These are phyloP conservation scores for Melanostoma mellinum DNA, from an alignment of 2,888 invertebrate species.

Conservation along the genomic window DNA sequence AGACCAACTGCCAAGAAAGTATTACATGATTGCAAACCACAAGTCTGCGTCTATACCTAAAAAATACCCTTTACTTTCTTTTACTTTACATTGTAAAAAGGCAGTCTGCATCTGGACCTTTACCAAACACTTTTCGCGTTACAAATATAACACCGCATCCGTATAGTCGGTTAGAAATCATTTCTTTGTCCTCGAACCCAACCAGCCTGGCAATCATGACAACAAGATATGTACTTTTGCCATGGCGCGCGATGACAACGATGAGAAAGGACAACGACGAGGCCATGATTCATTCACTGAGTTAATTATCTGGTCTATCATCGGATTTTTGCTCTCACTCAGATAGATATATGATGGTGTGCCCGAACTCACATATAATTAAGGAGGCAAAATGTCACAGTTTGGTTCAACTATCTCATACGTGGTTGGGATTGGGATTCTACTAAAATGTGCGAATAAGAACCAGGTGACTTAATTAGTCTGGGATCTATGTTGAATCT, in stretches of 20 bases:
- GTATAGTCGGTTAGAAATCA: no score
- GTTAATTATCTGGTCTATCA: slow-evolving; percentile 67
- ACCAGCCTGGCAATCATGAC: slow-evolving; percentile 9
- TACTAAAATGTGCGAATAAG: slow-evolving; percentile 3
- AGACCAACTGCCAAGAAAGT: no score
- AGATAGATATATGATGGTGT: slow-evolving; percentile 29
- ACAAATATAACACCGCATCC: no score
- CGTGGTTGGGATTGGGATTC: slow-evolving; percentile 2
- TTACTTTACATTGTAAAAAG: no score
- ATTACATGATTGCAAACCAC: no score
- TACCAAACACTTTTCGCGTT: no score
- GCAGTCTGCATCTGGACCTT: no score
- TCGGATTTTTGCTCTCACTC: slow-evolving; percentile 28
- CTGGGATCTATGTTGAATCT: slow-evolving; percentile 56
- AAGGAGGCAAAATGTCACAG: slow-evolving; percentile 57
- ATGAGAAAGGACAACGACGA: neutral
- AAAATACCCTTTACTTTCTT: no score
- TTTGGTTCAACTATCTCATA: slow-evolving; percentile 51
- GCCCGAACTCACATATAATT: slow-evolving; percentile 60
- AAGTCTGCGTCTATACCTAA: no score
- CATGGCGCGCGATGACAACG: neutral
- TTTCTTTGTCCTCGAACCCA: neutral
- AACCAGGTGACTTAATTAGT: slow-evolving; percentile 65
- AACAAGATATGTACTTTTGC: neutral
- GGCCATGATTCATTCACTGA: slow-evolving; percentile 55